phyloP scores from a whole-genome alignment of 2,113 vertebrate genomes.

The Rhynchomys soricoides region DNA sequence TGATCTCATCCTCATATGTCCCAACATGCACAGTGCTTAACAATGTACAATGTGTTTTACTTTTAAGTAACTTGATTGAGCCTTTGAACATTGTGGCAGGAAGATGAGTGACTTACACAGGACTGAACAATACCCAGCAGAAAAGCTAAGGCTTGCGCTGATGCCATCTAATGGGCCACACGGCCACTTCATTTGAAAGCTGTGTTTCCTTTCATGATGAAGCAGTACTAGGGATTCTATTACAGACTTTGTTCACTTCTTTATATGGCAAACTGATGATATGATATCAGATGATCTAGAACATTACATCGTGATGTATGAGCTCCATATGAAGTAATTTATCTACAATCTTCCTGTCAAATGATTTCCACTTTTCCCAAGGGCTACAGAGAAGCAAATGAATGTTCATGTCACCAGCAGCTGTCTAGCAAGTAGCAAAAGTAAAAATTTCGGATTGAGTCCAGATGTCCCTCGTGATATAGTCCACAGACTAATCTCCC shows the following conservation, averaged over 20 bases:
- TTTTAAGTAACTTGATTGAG: not conserved
- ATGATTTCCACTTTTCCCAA: not conserved
- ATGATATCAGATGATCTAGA: not conserved
- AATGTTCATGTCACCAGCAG: not conserved
- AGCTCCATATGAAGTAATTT: not conserved
- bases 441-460: not conserved
- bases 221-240: not conserved
- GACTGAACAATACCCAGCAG: not conserved
- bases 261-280: not conserved
- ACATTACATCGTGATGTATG: not conserved
- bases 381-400: not conserved
- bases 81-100: not conserved
- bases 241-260: not conserved
- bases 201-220: not conserved
- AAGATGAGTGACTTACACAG: not conserved
- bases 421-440: not conserved
- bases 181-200: not conserved
- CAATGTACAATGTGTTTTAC: not conserved
- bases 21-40: not conserved
- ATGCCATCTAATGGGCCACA: not conserved
- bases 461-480: not conserved
- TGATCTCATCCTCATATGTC: not conserved
- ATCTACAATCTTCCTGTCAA: not conserved
- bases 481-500: not conserved
- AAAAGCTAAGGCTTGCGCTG: not conserved